A percentile compares a stretch with the other conserved stretches of the same genome.
phyloP scores from a whole-genome alignment of 2,797 vertebrate genomes.

The Cirrhinus mrigala region DNA sequence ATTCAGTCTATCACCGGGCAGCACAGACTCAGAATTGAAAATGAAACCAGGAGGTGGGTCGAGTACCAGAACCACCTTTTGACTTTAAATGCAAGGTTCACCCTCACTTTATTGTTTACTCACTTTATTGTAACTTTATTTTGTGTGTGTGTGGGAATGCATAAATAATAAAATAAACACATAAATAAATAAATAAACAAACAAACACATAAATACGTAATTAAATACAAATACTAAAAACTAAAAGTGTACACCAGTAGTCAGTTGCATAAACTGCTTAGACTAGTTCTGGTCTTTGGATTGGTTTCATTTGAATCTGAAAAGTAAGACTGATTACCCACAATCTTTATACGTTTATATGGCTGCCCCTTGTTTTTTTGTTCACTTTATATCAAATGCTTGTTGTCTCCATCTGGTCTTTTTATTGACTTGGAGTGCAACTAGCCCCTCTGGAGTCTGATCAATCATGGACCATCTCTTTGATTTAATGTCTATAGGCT shows the following conservation, averaged over 20 bases:
- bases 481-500: constrained; percentile 22
- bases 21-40: constrained; percentile 32
- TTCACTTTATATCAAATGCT: not conserved
- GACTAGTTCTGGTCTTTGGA: too few relatives aligned
- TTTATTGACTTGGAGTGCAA: not conserved
- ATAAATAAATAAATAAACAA: too few relatives aligned
- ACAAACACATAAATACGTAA: too few relatives aligned
- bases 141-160: too few relatives aligned
- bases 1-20: constrained; percentile 32
- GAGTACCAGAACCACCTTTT: constrained; percentile 31
- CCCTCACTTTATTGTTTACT: not conserved
- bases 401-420: constrained; percentile 7
- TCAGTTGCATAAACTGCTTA: too few relatives aligned
- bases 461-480: not conserved
- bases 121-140: too few relatives aligned
- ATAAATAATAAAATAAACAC: too few relatives aligned
- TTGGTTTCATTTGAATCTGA: too few relatives aligned
- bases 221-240: too few relatives aligned
- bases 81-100: constrained; percentile 1
- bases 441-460: constrained; percentile 1
- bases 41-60: not conserved
- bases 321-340: not conserved
- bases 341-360: not conserved
- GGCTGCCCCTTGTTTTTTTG: not conserved
- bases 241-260: too few relatives aligned